Conservation (phyloP, 2,888 invertebrate species). For the Pollenia griseotomentosa region DNA sequence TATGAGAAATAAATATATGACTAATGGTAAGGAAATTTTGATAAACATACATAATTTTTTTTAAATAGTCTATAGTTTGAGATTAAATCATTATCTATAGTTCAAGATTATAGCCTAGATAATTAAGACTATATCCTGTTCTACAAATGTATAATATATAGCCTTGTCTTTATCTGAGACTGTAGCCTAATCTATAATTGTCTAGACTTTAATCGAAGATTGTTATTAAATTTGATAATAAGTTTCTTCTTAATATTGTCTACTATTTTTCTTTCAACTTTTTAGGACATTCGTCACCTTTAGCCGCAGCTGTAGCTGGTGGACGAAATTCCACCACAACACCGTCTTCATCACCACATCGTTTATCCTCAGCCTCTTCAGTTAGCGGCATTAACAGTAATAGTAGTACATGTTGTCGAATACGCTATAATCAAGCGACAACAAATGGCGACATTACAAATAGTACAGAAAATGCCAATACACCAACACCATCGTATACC, state of each 20-base stretch:
- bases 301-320: conserved; percentile 79
- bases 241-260: neutral
- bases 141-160: too few species aligned
- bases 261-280: neutral
- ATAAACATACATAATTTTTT: conserved; percentile 1
- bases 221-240: neutral
- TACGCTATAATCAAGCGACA: conserved; percentile 73
- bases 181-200: too few species aligned
- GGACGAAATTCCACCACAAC: conserved; percentile 72
- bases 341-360: conserved; percentile 76
- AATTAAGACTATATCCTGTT: too few species aligned
- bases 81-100: too few species aligned
- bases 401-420: conserved; percentile 73
- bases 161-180: too few species aligned
- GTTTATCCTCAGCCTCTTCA: conserved; percentile 71
- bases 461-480: conserved; percentile 51
- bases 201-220: neutral
- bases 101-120: too few species aligned
- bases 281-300: conserved; percentile 80
- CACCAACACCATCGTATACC: conserved; percentile 54
- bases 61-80: too few species aligned
- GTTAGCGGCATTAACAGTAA: conserved; percentile 67
- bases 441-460: conserved; percentile 66
- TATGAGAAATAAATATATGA: conserved; percentile 77
- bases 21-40: conserved; percentile 77